These are phyloP conservation scores for Microcebus jonahi DNA, from an alignment of 2,113 vertebrate genomes.

Conservation along the genomic window DNA sequence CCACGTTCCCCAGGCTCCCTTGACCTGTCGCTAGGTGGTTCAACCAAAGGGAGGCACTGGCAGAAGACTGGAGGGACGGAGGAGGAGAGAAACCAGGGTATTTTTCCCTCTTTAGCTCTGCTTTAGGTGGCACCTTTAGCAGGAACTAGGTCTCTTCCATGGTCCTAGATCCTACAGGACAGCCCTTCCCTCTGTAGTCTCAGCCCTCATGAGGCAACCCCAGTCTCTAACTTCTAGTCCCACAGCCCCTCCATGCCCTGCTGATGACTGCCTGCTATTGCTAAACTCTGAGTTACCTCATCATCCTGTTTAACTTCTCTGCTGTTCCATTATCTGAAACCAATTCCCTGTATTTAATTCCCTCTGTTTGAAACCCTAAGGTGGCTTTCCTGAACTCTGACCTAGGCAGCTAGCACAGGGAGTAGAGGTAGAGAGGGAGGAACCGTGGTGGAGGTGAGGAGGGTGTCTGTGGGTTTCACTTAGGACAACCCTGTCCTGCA, in stretches of 20 bases:
- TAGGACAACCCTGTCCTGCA: not conserved
- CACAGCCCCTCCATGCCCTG: not conserved
- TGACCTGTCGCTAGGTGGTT: not conserved
- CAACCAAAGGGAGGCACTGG: not conserved
- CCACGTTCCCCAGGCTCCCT: not conserved
- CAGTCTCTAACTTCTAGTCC: not conserved
- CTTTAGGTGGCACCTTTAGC: not conserved
- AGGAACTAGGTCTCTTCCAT: not conserved
- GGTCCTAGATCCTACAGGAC: not conserved
- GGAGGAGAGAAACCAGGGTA: not conserved
- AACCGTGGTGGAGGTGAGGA: not conserved
- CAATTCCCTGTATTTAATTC: not conserved
- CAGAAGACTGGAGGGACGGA: not conserved
- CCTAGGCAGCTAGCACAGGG: not conserved
- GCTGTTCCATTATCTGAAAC: not conserved
- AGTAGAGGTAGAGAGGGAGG: rapidly evolving
- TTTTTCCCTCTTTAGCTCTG: not conserved
- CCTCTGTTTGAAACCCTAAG: not conserved
- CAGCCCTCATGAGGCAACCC: not conserved
- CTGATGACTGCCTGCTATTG: not conserved
- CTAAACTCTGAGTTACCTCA: not conserved
- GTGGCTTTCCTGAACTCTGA: not conserved
- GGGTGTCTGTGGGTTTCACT: not conserved
- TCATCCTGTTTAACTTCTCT: not conserved
- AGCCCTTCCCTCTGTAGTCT: not conserved